These are phyloP conservation scores for Parus major DNA, from an alignment of 2,113 vertebrate genomes.

Conservation along the genomic window DNA sequence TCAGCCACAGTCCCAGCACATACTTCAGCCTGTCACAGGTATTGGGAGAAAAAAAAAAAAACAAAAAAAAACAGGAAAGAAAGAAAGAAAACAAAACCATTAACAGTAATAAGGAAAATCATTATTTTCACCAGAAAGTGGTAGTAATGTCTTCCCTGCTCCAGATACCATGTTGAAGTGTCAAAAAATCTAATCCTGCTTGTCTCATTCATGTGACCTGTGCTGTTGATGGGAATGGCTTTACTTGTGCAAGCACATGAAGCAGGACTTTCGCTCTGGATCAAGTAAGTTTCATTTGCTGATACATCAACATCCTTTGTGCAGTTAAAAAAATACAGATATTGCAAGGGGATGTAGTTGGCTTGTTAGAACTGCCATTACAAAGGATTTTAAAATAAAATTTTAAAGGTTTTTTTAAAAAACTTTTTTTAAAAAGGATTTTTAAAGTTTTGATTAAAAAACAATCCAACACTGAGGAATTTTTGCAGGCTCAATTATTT, in stretches of 20 bases:
- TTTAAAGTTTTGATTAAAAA: not conserved
- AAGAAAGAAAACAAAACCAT: not conserved
- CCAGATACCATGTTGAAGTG: not conserved
- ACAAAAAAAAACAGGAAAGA: not conserved
- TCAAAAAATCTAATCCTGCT: not conserved
- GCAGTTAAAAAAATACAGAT: not conserved
- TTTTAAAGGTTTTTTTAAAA: not conserved
- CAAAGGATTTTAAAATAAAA: not conserved
- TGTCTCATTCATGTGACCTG: not conserved
- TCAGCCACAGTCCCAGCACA: constrained; percentile 96
- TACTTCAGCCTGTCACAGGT: constrained; percentile 87
- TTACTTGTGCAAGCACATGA: not conserved
- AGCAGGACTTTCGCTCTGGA: not conserved
- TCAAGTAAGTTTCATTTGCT: not conserved
- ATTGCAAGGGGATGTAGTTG: not conserved
- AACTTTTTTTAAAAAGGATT: too few species aligned
- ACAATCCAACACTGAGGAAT: not conserved
- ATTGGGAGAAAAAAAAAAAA: not conserved
- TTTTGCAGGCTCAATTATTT: not conserved
- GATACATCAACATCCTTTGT: not conserved
- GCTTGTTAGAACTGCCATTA: not conserved
- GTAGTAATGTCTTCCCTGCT: not conserved
- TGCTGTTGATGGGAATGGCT: not conserved
- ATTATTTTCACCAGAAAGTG: not conserved
- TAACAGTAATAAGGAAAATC: not conserved